These are phyloP conservation scores for Tenthredo livida DNA, from an alignment of 2,888 invertebrate genomes.

Conservation along the genomic window DNA sequence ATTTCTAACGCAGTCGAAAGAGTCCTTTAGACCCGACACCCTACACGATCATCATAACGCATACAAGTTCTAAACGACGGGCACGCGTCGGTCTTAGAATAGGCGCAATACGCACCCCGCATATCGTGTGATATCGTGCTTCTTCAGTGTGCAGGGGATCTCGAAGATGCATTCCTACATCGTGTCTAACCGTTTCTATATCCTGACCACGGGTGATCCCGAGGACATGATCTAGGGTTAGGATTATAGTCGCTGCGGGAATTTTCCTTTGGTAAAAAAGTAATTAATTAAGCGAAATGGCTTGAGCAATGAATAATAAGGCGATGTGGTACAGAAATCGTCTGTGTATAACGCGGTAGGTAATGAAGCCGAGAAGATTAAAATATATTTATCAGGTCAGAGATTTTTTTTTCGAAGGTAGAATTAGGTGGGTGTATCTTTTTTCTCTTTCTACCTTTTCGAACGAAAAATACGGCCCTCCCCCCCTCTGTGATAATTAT, in stretches of 20 bases:
- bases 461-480: slow-evolving; percentile 67
- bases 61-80: background rate
- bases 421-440: background rate
- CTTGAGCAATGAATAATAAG: slow-evolving; percentile 35
- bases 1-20: slow-evolving; percentile 58
- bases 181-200: background rate
- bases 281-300: slow-evolving; percentile 52
- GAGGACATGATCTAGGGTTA: slow-evolving; percentile 42
- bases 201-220: background rate
- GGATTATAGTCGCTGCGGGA: background rate
- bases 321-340: slow-evolving; percentile 42
- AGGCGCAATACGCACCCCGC: background rate
- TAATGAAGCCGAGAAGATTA: slow-evolving; percentile 41
- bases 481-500: slow-evolving; percentile 73
- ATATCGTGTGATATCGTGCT: background rate
- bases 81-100: slow-evolving; percentile 24
- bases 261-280: slow-evolving; percentile 39
- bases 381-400: slow-evolving; percentile 51
- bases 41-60: slow-evolving; percentile 25
- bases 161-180: background rate
- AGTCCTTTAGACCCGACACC: slow-evolving; percentile 51
- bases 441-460: background rate
- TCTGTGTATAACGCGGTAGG: slow-evolving; percentile 13
- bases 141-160: background rate
- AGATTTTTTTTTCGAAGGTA: background rate